These are phyloP conservation scores for Dolichotis patagonum DNA, from an alignment of 2,113 vertebrate genomes.

Conservation along the genomic window DNA sequence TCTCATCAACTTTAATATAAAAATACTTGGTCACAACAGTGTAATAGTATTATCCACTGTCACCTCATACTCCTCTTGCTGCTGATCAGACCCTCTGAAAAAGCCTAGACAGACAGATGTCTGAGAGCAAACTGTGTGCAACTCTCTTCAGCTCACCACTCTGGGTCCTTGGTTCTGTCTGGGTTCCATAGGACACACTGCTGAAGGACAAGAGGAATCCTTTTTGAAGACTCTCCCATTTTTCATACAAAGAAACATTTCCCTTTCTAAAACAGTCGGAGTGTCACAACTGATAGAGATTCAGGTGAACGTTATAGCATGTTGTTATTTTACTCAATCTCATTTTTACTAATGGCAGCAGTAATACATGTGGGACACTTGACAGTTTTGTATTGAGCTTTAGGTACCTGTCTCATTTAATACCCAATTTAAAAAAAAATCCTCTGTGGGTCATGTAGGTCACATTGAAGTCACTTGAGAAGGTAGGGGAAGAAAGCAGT, in stretches of 20 bases:
- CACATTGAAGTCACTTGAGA: not conserved
- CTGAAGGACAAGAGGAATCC: not conserved
- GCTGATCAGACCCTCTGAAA: not conserved
- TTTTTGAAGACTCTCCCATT: not conserved
- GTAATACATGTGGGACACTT: not conserved
- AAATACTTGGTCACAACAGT: not conserved
- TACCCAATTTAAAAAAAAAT: not conserved
- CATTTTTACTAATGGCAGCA: not conserved
- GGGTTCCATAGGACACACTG: not conserved
- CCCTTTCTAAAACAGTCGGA: not conserved
- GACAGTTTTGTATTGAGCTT: not conserved
- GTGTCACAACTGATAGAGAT: not conserved
- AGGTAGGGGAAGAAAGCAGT: not conserved
- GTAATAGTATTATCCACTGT: too few species aligned
- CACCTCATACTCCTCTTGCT: not conserved
- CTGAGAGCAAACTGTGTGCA: not conserved
- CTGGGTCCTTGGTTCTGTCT: not conserved
- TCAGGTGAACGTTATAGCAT: not conserved
- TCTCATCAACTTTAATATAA: not conserved
- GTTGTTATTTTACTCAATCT: not conserved
- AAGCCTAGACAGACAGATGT: not conserved
- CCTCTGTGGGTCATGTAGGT: not conserved
- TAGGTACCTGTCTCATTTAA: not conserved
- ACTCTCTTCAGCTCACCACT: not conserved
- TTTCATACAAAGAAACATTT: constrained; percentile 33